These are phyloP conservation scores for Marmota monax DNA, from an alignment of 2,113 vertebrate genomes.

Conservation along the genomic window DNA sequence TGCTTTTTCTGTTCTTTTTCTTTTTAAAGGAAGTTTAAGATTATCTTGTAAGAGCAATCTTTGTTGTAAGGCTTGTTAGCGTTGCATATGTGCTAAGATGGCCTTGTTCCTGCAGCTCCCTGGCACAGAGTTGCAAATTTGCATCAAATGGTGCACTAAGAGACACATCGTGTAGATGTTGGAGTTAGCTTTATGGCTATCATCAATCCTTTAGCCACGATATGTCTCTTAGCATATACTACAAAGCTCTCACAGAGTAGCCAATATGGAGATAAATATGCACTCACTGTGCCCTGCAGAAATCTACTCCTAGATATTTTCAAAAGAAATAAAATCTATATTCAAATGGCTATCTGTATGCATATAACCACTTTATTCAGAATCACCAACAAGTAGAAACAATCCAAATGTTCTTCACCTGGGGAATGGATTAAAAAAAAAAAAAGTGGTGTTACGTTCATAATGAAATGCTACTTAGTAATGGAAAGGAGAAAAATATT, in stretches of 20 bases:
- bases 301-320: background rate
- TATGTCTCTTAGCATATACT: background rate
- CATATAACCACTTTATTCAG: background rate
- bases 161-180: background rate
- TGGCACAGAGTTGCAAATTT: background rate
- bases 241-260: background rate
- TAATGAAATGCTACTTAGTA: background rate
- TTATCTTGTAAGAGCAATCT: background rate
- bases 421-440: background rate
- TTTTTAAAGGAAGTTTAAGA: background rate
- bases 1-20: background rate
- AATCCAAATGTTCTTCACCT: background rate
- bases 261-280: background rate
- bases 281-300: background rate
- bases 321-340: background rate
- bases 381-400: background rate
- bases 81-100: background rate
- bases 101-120: too few relatives aligned
- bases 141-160: background rate
- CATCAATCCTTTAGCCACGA: background rate
- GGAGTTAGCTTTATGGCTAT: background rate
- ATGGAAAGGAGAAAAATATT: background rate
- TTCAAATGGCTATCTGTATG: background rate
- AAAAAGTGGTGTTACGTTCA: rapidly evolving
- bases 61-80: background rate